phyloP scores from a whole-genome alignment of 2,113 vertebrate species.

The Glaucidium brasilianum region DNA sequence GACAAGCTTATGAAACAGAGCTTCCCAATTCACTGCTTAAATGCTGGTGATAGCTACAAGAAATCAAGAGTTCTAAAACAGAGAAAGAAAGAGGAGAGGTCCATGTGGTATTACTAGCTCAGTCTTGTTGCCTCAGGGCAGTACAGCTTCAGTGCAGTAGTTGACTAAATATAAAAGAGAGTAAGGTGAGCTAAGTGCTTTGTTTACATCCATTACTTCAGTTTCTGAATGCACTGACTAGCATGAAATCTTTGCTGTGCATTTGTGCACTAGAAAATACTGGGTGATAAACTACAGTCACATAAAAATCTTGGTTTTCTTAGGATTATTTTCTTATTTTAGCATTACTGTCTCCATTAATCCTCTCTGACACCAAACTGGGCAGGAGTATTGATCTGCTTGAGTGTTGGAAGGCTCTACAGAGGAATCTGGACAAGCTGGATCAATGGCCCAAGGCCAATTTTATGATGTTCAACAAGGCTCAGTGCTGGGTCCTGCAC shows the following conservation, averaged over 20 bases:
- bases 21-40: not conserved
- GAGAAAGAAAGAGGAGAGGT: not conserved
- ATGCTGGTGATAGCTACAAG: not conserved
- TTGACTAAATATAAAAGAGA: not conserved
- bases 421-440: not conserved
- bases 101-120: not conserved
- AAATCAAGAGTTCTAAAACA: not conserved
- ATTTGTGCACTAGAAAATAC: not conserved
- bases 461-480: not conserved
- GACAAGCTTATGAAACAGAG: not conserved
- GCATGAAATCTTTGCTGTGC: not conserved
- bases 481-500: not conserved
- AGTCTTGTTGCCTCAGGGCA: not conserved
- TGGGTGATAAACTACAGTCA: not conserved
- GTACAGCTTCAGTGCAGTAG: not conserved
- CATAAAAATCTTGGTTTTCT: not conserved
- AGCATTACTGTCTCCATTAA: not conserved
- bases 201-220: not conserved
- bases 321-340: not conserved
- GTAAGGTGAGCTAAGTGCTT: not conserved
- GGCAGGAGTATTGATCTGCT: not conserved
- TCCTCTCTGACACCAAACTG: not conserved
- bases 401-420: not conserved
- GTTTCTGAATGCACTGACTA: not conserved
- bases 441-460: accelerated